Base-by-base conservation (phyloP, 2,113 vertebrate genomes). In the Coreoperca whiteheadi region DNA sequence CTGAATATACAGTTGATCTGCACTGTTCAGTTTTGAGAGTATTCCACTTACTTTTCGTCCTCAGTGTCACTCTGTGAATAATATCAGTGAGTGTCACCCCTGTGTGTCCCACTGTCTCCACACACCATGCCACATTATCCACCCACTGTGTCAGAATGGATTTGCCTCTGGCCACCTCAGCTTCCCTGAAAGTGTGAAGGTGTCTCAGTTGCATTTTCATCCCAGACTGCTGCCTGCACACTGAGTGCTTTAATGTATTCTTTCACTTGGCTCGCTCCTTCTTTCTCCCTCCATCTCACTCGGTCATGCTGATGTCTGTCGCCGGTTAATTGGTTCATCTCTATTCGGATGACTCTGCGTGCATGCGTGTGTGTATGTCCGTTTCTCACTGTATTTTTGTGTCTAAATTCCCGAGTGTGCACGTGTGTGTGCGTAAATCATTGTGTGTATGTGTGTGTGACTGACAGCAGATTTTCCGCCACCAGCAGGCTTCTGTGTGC, bases 401-500 rank as follows among this genome's bases (percentile, higher is more conserved):
- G 53, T 43, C 53, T 48, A 16, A 71, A 72, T 67, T 53, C 79
- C 50, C 3, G 1, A 6, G 66, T 57, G 66, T 81, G 60, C 2
- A 39, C 67, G 71, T 53, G 66, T 25, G 41, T 64, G 50, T 30
- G 41, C 16, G 23, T 53, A 59, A 79, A 67, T 87, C 79, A 77
- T 57, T 18, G 18, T 18, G 59, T 39, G 18, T 5, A 2, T 66
- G 60, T 76, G 75, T 75, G 61, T 81, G 70, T 85, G 86, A 90
- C 63, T 90, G 90, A 91, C 90, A 85, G 89, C 83, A 83, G 90
- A 89, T 92, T 91, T 90, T 89, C 88, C 41, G 37, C 83, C 82
- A 91, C 90, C 87, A 87, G 90, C 86, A 81, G 82, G 79, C 74
- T 74, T 85, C 25, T 65, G 78, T 88, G 87, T 87, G 68, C 83